Conservation (phyloP, 2,797 vertebrate species). For the Nannoperca obscura region DNA sequence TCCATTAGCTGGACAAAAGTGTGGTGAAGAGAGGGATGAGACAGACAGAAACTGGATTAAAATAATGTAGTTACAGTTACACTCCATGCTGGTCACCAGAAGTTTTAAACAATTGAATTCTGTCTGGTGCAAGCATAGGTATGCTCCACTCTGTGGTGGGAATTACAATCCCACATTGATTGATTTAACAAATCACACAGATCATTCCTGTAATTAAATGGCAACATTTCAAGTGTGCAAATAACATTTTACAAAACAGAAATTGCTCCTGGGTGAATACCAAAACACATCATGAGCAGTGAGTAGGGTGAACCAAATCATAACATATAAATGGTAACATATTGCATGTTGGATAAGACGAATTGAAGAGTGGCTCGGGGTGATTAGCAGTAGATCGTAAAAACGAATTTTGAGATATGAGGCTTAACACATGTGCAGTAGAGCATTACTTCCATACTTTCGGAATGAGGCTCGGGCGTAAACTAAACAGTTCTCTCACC, state of each 20-base stretch:
- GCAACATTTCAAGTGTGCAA: too few species aligned
- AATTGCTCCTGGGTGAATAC: background rate
- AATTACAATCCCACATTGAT: background rate
- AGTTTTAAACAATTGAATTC: background rate
- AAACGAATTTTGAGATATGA: background rate
- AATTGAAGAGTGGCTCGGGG: background rate
- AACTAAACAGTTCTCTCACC: background rate
- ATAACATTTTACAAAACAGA: background rate
- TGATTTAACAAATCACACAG: background rate
- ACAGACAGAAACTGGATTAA: background rate
- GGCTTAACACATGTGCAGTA: accelerated
- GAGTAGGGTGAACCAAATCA: background rate
- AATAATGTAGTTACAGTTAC: background rate
- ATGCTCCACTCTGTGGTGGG: background rate
- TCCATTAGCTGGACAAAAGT: conserved; percentile 71
- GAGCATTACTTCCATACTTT: background rate
- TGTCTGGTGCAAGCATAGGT: background rate
- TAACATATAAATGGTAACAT: background rate
- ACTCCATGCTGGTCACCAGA: background rate
- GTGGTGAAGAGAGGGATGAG: background rate
- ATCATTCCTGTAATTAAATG: background rate
- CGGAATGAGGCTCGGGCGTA: background rate
- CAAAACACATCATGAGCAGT: background rate
- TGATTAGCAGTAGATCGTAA: background rate
- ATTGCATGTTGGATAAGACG: background rate